A percentile compares a stretch with the other conserved stretches of the same genome.
phyloP scores from a whole-genome alignment of 2,888 invertebrate species.

The Hypena proboscidalis region DNA sequence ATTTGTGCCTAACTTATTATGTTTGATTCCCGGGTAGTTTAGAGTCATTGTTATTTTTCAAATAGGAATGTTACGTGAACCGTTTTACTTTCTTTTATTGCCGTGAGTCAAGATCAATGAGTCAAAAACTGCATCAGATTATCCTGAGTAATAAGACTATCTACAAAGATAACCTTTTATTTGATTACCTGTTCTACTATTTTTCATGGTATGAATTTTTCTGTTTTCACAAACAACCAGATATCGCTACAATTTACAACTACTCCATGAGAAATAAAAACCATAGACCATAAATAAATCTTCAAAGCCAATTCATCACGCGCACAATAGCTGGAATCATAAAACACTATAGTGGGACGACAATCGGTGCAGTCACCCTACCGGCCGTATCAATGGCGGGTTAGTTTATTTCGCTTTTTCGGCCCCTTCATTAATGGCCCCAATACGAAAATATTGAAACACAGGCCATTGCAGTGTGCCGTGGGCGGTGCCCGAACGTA shows the following conservation, averaged over 20 bases:
- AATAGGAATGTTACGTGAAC: too few relatives aligned
- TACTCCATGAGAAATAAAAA: constrained; percentile 3
- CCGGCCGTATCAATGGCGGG: constrained; percentile 66
- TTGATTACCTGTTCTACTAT: too few relatives aligned
- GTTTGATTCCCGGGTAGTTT: too few relatives aligned
- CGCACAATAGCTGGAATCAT: constrained; percentile 35
- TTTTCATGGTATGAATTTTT: too few relatives aligned
- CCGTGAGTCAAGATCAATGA: too few relatives aligned
- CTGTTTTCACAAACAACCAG: too few relatives aligned
- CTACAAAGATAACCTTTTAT: too few relatives aligned
- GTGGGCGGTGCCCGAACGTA: constrained; percentile 71
- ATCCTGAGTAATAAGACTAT: too few relatives aligned
- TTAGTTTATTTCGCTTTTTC: constrained; percentile 68
- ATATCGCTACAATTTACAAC: not conserved
- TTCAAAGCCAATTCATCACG: constrained; percentile 30
- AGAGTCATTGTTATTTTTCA: too few relatives aligned
- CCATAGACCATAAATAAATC: constrained; percentile 17
- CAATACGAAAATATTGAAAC: constrained; percentile 78
- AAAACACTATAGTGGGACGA: constrained; percentile 34
- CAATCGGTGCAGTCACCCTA: constrained; percentile 34
- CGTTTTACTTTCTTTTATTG: too few relatives aligned
- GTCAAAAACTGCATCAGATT: too few relatives aligned
- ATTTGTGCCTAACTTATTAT: too few relatives aligned
- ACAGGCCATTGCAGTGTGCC: constrained; percentile 53
- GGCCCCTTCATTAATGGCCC: constrained; percentile 72